Conservation (phyloP, 2,888 invertebrate species). For the Drosophila paranaensis region DNA sequence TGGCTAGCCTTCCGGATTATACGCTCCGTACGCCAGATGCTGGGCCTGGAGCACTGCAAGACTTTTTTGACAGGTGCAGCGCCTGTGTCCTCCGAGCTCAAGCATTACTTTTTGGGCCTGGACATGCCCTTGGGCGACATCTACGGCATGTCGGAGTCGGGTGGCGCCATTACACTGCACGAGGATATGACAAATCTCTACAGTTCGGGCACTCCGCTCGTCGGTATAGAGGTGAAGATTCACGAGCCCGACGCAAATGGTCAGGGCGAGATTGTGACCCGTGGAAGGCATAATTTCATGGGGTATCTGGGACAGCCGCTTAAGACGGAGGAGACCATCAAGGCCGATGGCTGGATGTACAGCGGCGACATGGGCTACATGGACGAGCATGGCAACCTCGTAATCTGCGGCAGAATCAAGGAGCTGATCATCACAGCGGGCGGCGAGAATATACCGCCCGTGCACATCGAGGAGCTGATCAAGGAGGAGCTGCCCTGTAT, state of each 20-base stretch:
- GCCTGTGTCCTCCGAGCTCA: slow-evolving; percentile 91
- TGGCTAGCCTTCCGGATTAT: slow-evolving; percentile 87
- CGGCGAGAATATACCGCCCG: slow-evolving; percentile 95
- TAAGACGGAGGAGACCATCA: slow-evolving; percentile 90
- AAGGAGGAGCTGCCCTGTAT: slow-evolving; percentile 90
- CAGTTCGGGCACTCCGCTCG: slow-evolving; percentile 89
- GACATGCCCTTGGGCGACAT: slow-evolving; percentile 92
- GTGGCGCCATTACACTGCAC: slow-evolving; percentile 88
- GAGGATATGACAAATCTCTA: slow-evolving; percentile 85
- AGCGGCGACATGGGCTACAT: slow-evolving; percentile 94
- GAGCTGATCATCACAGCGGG: slow-evolving; percentile 97
- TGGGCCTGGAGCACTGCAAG: slow-evolving; percentile 91
- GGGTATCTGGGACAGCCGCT: slow-evolving; percentile 91
- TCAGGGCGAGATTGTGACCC: slow-evolving; percentile 92
- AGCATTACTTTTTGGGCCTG: slow-evolving; percentile 93
- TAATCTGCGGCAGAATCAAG: slow-evolving; percentile 90
- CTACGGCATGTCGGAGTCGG: slow-evolving; percentile 96
- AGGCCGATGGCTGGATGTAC: slow-evolving; percentile 92
- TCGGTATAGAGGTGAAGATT: slow-evolving; percentile 89
- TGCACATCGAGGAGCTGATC: slow-evolving; percentile 92
- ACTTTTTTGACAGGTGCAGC: slow-evolving; percentile 92
- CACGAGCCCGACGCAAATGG: slow-evolving; percentile 89
- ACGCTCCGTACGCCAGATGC: slow-evolving; percentile 89
- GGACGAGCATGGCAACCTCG: slow-evolving; percentile 89
- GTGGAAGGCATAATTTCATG: slow-evolving; percentile 94